Percentiles rank a stretch among this genome's conserved stretches.
These are phyloP conservation scores for Heteropelma amictum DNA, from an alignment of 2,888 invertebrate genomes.

Conservation along the genomic window DNA sequence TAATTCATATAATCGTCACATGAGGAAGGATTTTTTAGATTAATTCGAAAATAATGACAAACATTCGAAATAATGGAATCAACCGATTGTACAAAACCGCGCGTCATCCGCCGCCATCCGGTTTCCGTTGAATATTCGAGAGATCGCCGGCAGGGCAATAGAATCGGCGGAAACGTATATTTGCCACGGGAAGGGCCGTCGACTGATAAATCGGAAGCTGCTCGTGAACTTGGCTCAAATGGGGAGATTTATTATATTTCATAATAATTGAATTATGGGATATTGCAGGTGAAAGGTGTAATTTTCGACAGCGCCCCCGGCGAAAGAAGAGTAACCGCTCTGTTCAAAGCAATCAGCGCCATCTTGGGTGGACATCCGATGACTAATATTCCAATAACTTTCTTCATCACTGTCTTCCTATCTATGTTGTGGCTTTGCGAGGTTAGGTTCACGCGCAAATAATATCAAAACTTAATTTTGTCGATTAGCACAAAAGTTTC, in stretches of 20 bases:
- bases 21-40: too few species aligned
- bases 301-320: conserved; percentile 88
- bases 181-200: too few species aligned
- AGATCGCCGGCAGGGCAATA: too few species aligned
- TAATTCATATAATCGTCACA: too few species aligned
- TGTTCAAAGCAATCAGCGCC: conserved; percentile 82
- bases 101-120: too few species aligned
- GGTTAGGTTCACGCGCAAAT: conserved; percentile 77
- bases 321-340: conserved; percentile 80
- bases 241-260: too few species aligned
- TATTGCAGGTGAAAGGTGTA: conserved; percentile 81
- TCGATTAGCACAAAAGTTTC: too few species aligned
- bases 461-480: too few species aligned
- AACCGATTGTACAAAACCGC: background rate
- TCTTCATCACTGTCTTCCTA: conserved; percentile 80
- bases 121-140: background rate
- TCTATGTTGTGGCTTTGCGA: conserved; percentile 82
- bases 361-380: conserved; percentile 81
- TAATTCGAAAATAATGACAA: background rate
- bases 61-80: background rate
- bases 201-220: too few species aligned
- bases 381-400: conserved; percentile 80
- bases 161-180: too few species aligned
- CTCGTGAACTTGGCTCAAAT: too few species aligned
- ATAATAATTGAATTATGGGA: too few species aligned